phyloP scores from a whole-genome alignment of 2,888 invertebrate species.

The Clistopyga incitator region DNA sequence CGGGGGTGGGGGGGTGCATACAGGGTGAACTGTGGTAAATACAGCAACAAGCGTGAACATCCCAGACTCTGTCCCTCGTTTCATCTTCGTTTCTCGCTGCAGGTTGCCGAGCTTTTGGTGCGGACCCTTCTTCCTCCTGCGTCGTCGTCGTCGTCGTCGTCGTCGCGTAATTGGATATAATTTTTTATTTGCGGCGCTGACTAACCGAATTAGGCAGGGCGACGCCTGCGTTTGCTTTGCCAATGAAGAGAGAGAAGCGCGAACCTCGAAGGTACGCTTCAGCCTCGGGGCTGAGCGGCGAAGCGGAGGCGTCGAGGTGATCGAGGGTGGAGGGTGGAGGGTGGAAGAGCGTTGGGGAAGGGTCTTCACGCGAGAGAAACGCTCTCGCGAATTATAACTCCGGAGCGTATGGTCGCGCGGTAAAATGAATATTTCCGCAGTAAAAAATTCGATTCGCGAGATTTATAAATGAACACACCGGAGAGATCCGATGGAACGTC shows the following conservation, averaged over 20 bases:
- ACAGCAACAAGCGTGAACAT: slow-evolving; percentile 73
- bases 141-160: slow-evolving; percentile 69
- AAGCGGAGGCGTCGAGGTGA: slow-evolving; percentile 37
- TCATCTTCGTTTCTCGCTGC: slow-evolving; percentile 43
- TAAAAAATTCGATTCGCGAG: slow-evolving; percentile 17
- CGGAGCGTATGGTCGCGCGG: slow-evolving; percentile 10
- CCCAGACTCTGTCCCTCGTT: slow-evolving; percentile 64
- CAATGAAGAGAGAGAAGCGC: slow-evolving; percentile 29
- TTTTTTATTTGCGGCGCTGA: slow-evolving; percentile 71
- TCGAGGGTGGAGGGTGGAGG: slow-evolving; percentile 50
- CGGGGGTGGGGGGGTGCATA: slow-evolving; percentile 57
- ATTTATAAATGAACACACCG: slow-evolving; percentile 26
- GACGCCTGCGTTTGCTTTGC: slow-evolving; percentile 75
- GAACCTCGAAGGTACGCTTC: slow-evolving; percentile 51
- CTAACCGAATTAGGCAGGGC: slow-evolving; percentile 77
- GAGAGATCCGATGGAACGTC: slow-evolving; percentile 42
- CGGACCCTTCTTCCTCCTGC: slow-evolving; percentile 62
- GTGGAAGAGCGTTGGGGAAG: slow-evolving; percentile 70
- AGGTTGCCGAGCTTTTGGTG: slow-evolving; percentile 31
- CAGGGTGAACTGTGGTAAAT: slow-evolving; percentile 65
- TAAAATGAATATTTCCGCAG: slow-evolving; percentile 43
- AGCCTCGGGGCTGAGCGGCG: slow-evolving; percentile 15
- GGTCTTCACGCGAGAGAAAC: slow-evolving; percentile 64
- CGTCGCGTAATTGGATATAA: slow-evolving; percentile 79
- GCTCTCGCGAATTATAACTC: slow-evolving; percentile 73